These are phyloP conservation scores for Conchocele bisecta DNA, from an alignment of 2,888 invertebrate species.

Conservation along the genomic window DNA sequence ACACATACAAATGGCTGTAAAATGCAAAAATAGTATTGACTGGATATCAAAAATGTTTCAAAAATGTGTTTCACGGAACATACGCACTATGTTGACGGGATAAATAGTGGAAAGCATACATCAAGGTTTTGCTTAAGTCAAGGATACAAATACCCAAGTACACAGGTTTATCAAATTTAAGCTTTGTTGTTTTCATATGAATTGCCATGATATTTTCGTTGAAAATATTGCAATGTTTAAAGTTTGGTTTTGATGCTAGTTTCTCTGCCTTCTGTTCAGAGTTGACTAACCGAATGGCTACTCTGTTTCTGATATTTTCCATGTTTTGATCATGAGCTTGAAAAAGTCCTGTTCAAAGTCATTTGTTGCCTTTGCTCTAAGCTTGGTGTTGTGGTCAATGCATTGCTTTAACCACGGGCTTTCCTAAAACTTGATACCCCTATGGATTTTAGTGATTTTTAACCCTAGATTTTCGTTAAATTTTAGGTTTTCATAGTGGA, in stretches of 20 bases:
- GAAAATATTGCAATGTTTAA: conserved; percentile 66
- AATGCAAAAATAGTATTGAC: too few species aligned
- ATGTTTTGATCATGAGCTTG: conserved; percentile 75
- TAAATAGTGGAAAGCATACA: conserved; percentile 75
- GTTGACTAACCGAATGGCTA: conserved; percentile 58
- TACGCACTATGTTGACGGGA: too few species aligned
- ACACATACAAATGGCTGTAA: too few species aligned
- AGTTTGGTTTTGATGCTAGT: background rate
- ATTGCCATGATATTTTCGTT: conserved; percentile 78
- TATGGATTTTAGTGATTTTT: conserved; percentile 66
- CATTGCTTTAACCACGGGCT: conserved; percentile 77
- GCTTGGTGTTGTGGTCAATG: conserved; percentile 69
- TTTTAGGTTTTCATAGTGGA: conserved; percentile 1
- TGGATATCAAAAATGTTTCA: too few species aligned
- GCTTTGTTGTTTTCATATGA: conserved; percentile 62
- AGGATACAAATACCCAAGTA: conserved; percentile 73
- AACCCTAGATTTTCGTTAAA: conserved; percentile 62
- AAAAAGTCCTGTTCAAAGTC: conserved; percentile 80
- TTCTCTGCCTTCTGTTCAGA: background rate
- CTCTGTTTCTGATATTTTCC: conserved; percentile 81
- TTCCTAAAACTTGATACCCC: conserved; percentile 74
- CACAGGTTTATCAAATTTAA: conserved; percentile 79
- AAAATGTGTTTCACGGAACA: too few species aligned
- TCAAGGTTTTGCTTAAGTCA: conserved; percentile 27
- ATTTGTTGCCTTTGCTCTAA: conserved; percentile 66